Evolutionary conservation across 2,113 vertebrate genomes (phyloP).

Genomic region (Paralichthys olivaceus): DNA sequence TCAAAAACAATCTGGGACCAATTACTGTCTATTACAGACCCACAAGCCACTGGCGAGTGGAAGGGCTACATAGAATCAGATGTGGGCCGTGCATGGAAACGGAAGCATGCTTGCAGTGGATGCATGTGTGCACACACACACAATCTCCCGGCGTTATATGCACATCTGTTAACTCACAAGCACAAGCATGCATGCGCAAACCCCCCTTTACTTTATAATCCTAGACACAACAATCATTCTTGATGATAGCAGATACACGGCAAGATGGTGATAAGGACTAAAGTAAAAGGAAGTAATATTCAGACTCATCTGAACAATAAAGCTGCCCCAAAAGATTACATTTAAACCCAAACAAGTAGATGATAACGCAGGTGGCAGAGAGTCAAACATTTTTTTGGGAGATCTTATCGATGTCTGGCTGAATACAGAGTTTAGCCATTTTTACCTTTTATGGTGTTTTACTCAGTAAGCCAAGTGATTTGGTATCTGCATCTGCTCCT

Average conservation of each 20-base stretch:
- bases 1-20: conserved; percentile 81
- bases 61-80: conserved; percentile 65
- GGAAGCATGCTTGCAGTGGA: conserved; percentile 41
- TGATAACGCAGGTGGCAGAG: conserved; percentile 30
- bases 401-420: conserved; percentile 53
- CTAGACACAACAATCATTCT: conserved; percentile 59
- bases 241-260: conserved; percentile 18
- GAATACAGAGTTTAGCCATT: conserved; percentile 39
- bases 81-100: conserved; percentile 54
- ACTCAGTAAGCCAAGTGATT: conserved; percentile 30
- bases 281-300: conserved; percentile 11
- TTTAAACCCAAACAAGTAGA: conserved; percentile 10
- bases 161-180: not conserved
- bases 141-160: not conserved
- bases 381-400: conserved; percentile 20
- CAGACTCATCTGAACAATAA: conserved; percentile 25
- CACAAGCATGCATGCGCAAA: not conserved
- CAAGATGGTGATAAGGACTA: conserved; percentile 38
- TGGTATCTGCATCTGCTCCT: conserved; percentile 45
- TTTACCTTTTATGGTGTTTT: conserved; percentile 74
- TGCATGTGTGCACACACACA: conserved; percentile 5
- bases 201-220: conserved; percentile 1
- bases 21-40: conserved; percentile 80
- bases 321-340: conserved; percentile 33
- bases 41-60: conserved; percentile 66